Percentiles rank a stretch among this genome's conserved stretches.
phyloP scores from a whole-genome alignment of 2,113 vertebrate genomes.

The Phainopepla nitens region DNA sequence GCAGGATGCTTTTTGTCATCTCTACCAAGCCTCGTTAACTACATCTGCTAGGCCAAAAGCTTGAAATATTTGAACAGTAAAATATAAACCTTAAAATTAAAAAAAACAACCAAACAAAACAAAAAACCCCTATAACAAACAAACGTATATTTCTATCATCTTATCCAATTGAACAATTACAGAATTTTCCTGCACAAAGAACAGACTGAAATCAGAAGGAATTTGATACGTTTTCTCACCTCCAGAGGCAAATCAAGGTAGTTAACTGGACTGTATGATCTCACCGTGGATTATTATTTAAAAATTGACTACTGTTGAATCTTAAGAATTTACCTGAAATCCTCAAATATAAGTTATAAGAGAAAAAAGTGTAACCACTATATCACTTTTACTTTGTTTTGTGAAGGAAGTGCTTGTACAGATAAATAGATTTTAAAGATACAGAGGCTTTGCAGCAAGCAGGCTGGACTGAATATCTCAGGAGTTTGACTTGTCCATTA shows the following conservation, averaged over 20 bases:
- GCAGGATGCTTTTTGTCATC: not conserved
- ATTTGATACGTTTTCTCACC: not conserved
- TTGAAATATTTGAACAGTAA: not conserved
- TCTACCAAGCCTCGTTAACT: not conserved
- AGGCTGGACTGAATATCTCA: not conserved
- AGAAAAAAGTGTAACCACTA: not conserved
- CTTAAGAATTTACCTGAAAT: not conserved
- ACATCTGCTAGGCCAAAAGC: not conserved
- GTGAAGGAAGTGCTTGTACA: not conserved
- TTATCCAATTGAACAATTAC: not conserved
- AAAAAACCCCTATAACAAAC: not conserved
- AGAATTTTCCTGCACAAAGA: not conserved
- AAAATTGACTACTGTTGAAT: not conserved
- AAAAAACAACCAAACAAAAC: not conserved
- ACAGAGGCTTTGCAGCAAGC: not conserved
- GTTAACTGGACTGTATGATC: not conserved
- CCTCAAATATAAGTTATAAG: not conserved
- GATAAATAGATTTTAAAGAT: not conserved
- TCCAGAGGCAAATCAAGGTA: not conserved
- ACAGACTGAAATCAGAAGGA: not conserved
- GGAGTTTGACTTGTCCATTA: not conserved
- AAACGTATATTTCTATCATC: not conserved
- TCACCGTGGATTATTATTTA: not conserved
- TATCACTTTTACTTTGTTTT: not conserved
- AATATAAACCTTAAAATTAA: not conserved